Evolutionary conservation across 2,797 vertebrate species (phyloP).

Genomic region (Tachyglossus aculeatus): DNA sequence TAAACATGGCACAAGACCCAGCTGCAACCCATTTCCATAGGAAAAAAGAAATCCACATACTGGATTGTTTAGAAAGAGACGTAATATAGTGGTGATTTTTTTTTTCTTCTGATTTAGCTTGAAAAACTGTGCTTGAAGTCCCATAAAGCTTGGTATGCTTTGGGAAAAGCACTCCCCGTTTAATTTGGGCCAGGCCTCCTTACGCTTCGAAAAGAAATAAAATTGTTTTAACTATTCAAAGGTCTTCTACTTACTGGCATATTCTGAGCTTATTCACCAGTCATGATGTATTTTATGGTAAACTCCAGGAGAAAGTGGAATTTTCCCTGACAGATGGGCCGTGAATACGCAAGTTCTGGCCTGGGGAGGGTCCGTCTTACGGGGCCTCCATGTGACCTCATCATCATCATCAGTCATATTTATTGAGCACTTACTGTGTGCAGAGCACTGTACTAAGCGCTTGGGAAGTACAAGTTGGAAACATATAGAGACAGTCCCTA

Average conservation of each 20-base stretch:
- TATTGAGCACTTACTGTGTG: no score
- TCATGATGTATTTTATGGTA: constrained; percentile 3
- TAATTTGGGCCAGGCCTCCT: constrained; percentile 75
- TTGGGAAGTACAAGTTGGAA: no score
- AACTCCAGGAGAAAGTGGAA: no score
- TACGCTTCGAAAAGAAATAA: constrained; percentile 75
- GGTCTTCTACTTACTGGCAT: constrained; percentile 45
- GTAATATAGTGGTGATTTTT: constrained; percentile 68
- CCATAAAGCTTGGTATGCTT: constrained; percentile 77
- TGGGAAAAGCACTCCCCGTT: constrained; percentile 66
- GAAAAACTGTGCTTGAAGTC: constrained; percentile 74
- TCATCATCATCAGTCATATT: no score
- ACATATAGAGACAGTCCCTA: no score
- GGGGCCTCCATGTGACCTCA: no score
- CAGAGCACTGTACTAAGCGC: no score
- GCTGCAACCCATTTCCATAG: constrained; percentile 73
- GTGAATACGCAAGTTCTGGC: no score
- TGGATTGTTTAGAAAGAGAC: constrained; percentile 73
- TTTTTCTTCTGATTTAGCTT: constrained; percentile 73
- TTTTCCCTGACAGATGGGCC: no score
- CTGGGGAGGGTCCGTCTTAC: no score
- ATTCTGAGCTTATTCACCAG: constrained; percentile 44
- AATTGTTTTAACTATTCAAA: constrained; percentile 66
- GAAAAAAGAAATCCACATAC: constrained; percentile 62
- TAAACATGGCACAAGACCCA: constrained; percentile 68